Conservation (phyloP, 2,888 invertebrate species). For the Iselma pallidipennis region DNA sequence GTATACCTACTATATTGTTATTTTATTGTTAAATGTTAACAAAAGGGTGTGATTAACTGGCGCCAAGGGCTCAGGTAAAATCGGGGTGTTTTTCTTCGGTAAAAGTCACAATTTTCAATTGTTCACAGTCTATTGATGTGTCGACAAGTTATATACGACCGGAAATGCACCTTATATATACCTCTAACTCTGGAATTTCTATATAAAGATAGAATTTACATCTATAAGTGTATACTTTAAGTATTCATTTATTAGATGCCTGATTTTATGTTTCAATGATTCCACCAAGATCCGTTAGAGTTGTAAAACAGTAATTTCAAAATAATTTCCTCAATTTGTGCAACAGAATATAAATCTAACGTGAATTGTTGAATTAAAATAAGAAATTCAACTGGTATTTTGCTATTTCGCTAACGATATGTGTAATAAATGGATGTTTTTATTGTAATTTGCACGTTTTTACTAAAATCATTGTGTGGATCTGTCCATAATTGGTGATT, state of each 20-base stretch:
- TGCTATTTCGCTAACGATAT: not conserved
- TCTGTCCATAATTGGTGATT: too few relatives aligned
- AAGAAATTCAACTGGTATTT: too few relatives aligned
- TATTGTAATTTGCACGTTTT: too few relatives aligned
- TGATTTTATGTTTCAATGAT: not conserved
- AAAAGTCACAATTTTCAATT: slow-evolving; percentile 1
- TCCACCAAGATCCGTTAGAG: not conserved
- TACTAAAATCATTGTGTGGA: too few relatives aligned
- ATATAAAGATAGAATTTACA: not conserved
- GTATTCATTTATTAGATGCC: not conserved
- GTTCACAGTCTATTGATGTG: not conserved
- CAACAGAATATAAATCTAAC: too few relatives aligned
- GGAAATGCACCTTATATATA: not conserved
- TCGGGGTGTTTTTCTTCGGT: not conserved
- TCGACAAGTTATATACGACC: not conserved
- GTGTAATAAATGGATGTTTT: too few relatives aligned
- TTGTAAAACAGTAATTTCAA: not conserved
- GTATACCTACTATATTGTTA: too few relatives aligned
- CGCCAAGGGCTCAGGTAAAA: not conserved
- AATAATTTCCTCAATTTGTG: too few relatives aligned
- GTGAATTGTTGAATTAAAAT: too few relatives aligned
- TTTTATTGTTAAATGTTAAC: too few relatives aligned
- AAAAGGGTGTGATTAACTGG: slow-evolving; percentile 1
- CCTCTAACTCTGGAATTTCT: not conserved
- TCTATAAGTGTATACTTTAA: too few relatives aligned